Evolutionary conservation across 2,888 invertebrate species (phyloP), one percentile per base, ranked within the genome.

Genomic region (Macrophya alboannulata): DNA sequence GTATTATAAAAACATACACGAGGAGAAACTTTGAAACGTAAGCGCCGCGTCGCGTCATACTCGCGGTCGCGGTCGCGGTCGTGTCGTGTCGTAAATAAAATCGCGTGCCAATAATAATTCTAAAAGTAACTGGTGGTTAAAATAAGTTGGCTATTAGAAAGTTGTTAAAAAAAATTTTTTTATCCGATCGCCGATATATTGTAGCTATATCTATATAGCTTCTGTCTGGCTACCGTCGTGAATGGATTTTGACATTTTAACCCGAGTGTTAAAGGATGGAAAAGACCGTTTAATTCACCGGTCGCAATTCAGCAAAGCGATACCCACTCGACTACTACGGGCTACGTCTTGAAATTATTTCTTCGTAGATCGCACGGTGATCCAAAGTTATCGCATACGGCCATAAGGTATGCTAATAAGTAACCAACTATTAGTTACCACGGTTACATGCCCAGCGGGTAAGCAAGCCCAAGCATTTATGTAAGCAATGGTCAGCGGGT

Each of bases 341-440:
- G 62, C 74, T 17, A 31, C 74, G 21, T 74, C 45, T 25, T 43
- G n/a, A 65, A n/a, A n/a, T n/a, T 71, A 45, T 68, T 48, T 48
- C 45, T 68, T 68, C 8, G 5, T 9, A 15, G 43, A 17, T 68
- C 72, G 62, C 89, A 88, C 86, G 88, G 88, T 87, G 87, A 89
- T 88, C 85, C 84, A 86, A 88, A 88, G 87, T 90, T 90, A 90
- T 90, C 90, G 90, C 88, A 25, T 62, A 62, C 25, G 85, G 86
- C 81, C 81, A 86, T 65, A 84, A 90, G 89, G 91, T 90, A 90
- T 90, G 90, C 90, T 89, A 91, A 91, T 88, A 87, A 85, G 87
- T 85, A 87, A 87, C 86, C 85, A 87, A 87, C 85, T 84, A 85
- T 85, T 77, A 79, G 84, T 86, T 87, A 87, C 87, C 87, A 88